These are phyloP conservation scores for Mastomys natalensis DNA, from an alignment of 2,113 vertebrate species.

Conservation along the genomic window DNA sequence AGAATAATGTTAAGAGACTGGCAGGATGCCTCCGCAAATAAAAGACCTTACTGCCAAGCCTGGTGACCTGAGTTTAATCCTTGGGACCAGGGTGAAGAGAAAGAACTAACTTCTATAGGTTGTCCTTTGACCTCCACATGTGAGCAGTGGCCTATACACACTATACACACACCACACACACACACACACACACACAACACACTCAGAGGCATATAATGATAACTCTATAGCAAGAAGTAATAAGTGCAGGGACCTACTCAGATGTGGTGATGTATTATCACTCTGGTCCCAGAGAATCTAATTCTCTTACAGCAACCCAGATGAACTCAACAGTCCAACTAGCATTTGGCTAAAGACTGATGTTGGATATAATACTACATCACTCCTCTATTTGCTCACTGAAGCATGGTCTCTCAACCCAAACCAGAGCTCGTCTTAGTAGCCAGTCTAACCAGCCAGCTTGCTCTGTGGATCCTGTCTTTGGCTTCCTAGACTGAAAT, in stretches of 20 bases:
- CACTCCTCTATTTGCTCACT: background rate
- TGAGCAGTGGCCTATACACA: no score
- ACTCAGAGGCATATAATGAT: background rate
- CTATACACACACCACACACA: background rate
- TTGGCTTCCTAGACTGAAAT: background rate
- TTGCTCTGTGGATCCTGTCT: background rate
- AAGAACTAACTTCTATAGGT: background rate
- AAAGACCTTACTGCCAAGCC: background rate
- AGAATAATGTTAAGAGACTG: background rate
- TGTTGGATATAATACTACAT: no score
- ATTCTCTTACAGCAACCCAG: background rate
- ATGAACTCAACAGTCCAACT: background rate
- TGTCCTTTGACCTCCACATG: background rate
- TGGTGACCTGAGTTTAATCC: background rate
- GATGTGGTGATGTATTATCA: background rate
- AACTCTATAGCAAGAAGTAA: background rate
- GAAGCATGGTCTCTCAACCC: no score
- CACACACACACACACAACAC: background rate
- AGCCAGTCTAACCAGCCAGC: no score
- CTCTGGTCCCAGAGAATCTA: background rate
- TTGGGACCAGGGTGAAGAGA: no score
- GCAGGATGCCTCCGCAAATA: background rate
- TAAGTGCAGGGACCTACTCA: background rate
- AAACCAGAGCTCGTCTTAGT: background rate
- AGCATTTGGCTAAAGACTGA: background rate